A percentile compares a stretch with the other conserved stretches of the same genome.
phyloP scores from a whole-genome alignment of 2,888 invertebrate species.

The Spialia ferax region DNA sequence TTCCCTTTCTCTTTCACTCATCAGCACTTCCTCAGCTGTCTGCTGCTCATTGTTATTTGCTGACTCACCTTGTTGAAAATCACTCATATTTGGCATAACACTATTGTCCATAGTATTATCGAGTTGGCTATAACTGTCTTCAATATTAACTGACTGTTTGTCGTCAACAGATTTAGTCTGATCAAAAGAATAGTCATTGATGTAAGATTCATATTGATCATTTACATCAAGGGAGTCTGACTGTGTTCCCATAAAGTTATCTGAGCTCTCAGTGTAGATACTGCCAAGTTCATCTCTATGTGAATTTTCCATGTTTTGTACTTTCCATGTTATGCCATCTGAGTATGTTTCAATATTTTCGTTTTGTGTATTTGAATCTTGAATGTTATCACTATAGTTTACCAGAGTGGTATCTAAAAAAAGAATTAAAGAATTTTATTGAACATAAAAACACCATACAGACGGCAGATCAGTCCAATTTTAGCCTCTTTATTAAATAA shows the following conservation, averaged over 20 bases:
- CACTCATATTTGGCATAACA: conserved; percentile 60
- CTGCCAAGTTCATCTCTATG: conserved; percentile 77
- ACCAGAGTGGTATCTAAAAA: conserved; percentile 75
- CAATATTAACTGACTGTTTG: conserved; percentile 53
- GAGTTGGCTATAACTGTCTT: conserved; percentile 53
- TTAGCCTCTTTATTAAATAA: no score
- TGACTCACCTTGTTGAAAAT: conserved; percentile 67
- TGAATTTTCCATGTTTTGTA: conserved; percentile 63
- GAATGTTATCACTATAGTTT: conserved; percentile 73
- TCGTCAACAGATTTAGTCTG: conserved; percentile 59
- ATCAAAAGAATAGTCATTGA: conserved; percentile 75
- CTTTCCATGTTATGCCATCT: no score
- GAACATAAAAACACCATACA: no score
- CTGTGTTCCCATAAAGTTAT: conserved; percentile 44
- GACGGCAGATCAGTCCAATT: no score
- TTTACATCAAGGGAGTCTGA: conserved; percentile 52
- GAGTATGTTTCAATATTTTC: conserved; percentile 71
- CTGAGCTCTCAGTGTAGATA: conserved; percentile 73
- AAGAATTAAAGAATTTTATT: no score
- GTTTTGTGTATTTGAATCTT: conserved; percentile 60
- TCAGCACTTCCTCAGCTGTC: conserved; percentile 73
- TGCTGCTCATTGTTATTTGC: conserved; percentile 63
- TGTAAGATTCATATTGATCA: conserved; percentile 74
- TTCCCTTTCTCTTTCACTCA: conserved; percentile 88
- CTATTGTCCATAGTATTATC: conserved; percentile 53